Evolutionary conservation across 64 coral and sea anemone genomes (phyloP).

Genomic region (Hydrozoanthus tunicans): DNA sequence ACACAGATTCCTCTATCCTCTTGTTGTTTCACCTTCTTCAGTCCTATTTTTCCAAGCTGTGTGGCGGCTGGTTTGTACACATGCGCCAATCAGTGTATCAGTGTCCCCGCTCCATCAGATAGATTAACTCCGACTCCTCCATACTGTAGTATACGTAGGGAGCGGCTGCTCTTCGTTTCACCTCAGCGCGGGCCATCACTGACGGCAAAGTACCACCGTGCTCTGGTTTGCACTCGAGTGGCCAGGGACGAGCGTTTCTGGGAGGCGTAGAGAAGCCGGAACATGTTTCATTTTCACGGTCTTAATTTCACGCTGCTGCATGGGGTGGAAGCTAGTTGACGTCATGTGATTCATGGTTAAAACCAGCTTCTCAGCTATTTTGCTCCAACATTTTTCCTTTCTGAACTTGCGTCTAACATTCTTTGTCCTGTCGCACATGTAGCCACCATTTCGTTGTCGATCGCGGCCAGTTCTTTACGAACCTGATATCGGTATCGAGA

Average conservation of each 20-base stretch:
- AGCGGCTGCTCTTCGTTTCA: neutral
- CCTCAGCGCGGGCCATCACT: neutral
- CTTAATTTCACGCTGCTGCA: neutral
- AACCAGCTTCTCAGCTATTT: too few relatives aligned
- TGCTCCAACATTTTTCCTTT: too few relatives aligned
- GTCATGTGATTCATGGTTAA: too few relatives aligned
- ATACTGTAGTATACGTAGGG: neutral
- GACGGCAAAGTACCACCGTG: neutral
- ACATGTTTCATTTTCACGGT: neutral
- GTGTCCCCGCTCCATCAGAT: neutral
- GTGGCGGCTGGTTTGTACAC: neutral
- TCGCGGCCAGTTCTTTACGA: neutral
- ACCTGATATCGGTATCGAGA: neutral
- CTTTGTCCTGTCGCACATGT: neutral
- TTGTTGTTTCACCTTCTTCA: neutral
- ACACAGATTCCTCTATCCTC: too few relatives aligned
- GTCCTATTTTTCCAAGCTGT: neutral
- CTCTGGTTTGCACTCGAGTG: neutral
- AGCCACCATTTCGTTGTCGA: neutral
- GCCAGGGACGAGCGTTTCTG: neutral
- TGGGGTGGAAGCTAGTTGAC: too few relatives aligned
- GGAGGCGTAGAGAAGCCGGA: neutral
- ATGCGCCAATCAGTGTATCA: neutral
- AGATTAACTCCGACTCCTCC: neutral
- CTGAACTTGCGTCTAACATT: too few relatives aligned